Evolutionary conservation across 1,140 invertebrate species (phyloP).

Genomic region (Ceratina australensis): DNA sequence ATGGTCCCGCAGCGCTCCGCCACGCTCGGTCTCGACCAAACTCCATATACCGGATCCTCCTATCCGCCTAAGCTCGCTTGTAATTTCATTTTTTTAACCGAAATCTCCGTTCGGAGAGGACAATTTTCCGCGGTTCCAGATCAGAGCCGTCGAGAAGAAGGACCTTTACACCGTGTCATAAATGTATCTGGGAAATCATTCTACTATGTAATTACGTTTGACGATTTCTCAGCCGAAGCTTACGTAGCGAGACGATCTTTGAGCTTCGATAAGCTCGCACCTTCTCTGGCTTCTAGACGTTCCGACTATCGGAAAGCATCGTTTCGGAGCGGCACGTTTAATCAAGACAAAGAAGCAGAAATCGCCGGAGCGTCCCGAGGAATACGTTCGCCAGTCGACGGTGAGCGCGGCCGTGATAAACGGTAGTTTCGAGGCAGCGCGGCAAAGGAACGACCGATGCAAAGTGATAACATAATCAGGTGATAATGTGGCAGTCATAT

Average conservation of each 20-base stretch:
- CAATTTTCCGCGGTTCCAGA: neutral
- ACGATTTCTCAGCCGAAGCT: too few relatives aligned
- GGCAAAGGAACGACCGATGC: slow-evolving; percentile 74
- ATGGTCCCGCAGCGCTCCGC: slow-evolving; percentile 76
- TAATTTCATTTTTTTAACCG: slow-evolving; percentile 45
- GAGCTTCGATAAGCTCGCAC: too few relatives aligned
- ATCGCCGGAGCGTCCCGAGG: slow-evolving; percentile 1
- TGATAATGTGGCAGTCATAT: slow-evolving; percentile 75
- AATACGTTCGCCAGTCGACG: slow-evolving; percentile 35
- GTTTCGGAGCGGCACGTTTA: neutral
- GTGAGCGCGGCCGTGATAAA: slow-evolving; percentile 67
- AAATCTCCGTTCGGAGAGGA: slow-evolving; percentile 42
- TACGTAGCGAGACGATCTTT: too few relatives aligned
- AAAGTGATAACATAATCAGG: slow-evolving; percentile 78
- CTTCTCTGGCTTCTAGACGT: too few relatives aligned
- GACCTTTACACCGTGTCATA: too few relatives aligned
- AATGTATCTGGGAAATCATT: too few relatives aligned
- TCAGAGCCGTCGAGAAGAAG: too few relatives aligned
- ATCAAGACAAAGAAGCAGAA: neutral
- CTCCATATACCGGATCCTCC: slow-evolving; percentile 59
- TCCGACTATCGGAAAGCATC: neutral
- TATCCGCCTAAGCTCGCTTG: slow-evolving; percentile 52
- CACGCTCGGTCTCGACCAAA: slow-evolving; percentile 62
- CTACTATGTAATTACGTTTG: too few relatives aligned
- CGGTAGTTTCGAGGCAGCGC: slow-evolving; percentile 66